Percentiles rank a stretch among this genome's conserved stretches.
These are phyloP conservation scores for Parochlus steinenii DNA, from an alignment of 2,888 invertebrate genomes.

Conservation along the genomic window DNA sequence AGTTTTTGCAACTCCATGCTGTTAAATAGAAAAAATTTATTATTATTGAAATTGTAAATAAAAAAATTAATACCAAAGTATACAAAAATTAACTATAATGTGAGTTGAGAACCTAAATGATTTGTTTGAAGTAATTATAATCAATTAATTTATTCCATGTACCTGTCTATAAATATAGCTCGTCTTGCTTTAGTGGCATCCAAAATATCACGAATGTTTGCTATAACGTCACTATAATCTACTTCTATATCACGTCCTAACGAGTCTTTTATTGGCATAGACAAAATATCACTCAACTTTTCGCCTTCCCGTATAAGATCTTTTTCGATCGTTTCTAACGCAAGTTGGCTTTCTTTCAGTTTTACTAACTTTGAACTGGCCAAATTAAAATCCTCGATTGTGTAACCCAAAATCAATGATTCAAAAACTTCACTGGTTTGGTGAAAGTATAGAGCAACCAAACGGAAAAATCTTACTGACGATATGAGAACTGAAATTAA, in stretches of 20 bases:
- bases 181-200: conserved; percentile 51
- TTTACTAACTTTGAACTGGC: conserved; percentile 39
- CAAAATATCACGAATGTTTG: conserved; percentile 51
- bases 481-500: no score
- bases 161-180: conserved; percentile 56
- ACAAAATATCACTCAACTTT: conserved; percentile 57
- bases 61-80: no score
- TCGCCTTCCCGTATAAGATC: conserved; percentile 58
- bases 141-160: no score
- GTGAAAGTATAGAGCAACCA: conserved; percentile 56
- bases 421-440: conserved; percentile 49
- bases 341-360: conserved; percentile 41
- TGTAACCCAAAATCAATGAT: conserved; percentile 31
- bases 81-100: no score
- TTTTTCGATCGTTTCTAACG: conserved; percentile 43
- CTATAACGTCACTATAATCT: conserved; percentile 53
- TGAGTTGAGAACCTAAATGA: no score
- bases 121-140: no score
- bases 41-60: no score
- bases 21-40: no score
- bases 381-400: conserved; percentile 39
- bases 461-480: conserved; percentile 55
- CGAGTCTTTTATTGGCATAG: conserved; percentile 63
- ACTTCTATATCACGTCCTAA: conserved; percentile 50
- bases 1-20: conserved; percentile 59